Conservation (phyloP, 2,797 vertebrate species). For the Eulemur albifrons region DNA sequence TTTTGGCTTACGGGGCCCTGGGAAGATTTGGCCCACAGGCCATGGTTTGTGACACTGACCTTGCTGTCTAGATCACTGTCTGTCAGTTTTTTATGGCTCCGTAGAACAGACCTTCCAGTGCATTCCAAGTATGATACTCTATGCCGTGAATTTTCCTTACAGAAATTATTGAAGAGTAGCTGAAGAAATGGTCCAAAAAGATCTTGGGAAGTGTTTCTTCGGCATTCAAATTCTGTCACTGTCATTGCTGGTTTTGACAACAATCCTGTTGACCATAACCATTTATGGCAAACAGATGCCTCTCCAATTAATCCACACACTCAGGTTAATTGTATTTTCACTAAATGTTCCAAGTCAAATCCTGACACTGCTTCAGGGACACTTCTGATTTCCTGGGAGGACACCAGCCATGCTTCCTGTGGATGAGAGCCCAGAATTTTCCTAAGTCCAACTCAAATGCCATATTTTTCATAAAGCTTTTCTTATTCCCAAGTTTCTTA, state of each 20-base stretch:
- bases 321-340: conserved; percentile 24
- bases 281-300: neutral
- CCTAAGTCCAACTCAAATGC: neutral
- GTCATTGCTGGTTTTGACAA: neutral
- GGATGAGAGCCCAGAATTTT: neutral
- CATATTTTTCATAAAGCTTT: neutral
- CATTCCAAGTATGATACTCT: neutral
- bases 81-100: neutral
- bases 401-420: neutral
- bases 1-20: neutral
- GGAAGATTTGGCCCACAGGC: neutral
- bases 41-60: neutral
- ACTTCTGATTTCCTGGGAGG: neutral
- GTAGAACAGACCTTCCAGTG: neutral
- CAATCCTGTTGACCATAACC: neutral
- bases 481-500: neutral
- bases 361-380: neutral
- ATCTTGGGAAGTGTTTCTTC: neutral
- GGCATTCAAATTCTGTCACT: neutral
- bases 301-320: neutral
- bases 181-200: neutral
- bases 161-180: neutral
- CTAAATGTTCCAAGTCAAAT: neutral
- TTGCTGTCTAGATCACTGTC: neutral
- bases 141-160: neutral